These are phyloP conservation scores for Aplidium turbinatum DNA, from an alignment of 23 tunicate species.

Conservation along the genomic window DNA sequence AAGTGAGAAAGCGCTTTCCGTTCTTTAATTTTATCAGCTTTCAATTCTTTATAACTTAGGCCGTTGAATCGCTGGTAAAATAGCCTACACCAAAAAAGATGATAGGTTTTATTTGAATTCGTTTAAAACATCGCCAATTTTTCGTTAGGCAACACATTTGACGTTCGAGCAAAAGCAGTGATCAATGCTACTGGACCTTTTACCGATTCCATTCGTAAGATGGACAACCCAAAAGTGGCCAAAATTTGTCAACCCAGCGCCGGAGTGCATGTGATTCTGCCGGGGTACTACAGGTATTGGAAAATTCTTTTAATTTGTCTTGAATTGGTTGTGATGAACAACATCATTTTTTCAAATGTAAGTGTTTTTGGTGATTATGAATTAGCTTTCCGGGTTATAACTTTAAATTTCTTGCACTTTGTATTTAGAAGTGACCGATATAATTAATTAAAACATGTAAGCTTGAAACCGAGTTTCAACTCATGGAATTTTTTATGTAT, in stretches of 20 bases:
- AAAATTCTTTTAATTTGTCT: neutral
- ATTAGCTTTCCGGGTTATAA: no score
- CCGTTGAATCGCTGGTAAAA: neutral
- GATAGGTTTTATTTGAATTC: neutral
- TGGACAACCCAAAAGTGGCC: constrained; percentile 56
- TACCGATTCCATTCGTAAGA: constrained; percentile 70
- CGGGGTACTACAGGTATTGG: constrained; percentile 85
- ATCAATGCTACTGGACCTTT: constrained; percentile 95
- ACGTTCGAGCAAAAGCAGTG: constrained; percentile 76
- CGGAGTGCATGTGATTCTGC: constrained; percentile 89
- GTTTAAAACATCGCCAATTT: neutral
- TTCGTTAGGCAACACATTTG: constrained; percentile 58
- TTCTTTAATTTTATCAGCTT: no score
- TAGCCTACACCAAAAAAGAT: constrained; percentile 19
- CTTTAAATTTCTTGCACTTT: no score
- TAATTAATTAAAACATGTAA: no score
- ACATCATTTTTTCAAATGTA: no score
- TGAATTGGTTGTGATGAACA: no score
- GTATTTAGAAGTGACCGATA: no score
- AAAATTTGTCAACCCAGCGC: constrained; percentile 96
- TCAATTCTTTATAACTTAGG: no score
- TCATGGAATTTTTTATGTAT: no score
- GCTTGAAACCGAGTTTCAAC: no score
- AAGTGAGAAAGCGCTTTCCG: no score
- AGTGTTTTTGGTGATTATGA: no score